Evolutionary conservation across 2,797 vertebrate genomes (phyloP), one percentile per base, ranked within the genome.

Genomic region (Argentina silus): DNA sequence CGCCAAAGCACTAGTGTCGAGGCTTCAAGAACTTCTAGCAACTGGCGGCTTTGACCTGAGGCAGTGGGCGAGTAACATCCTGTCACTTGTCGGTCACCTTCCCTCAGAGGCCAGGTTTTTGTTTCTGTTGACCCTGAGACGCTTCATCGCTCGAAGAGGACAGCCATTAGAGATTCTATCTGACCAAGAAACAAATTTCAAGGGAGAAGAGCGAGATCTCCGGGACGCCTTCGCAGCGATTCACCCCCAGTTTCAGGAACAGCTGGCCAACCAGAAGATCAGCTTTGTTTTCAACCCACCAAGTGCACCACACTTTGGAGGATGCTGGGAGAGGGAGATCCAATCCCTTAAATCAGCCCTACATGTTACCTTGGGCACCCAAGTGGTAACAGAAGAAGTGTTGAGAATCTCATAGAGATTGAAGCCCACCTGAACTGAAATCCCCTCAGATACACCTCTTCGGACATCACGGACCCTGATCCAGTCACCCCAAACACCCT

Each of bases 361-460:
- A n/a, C 23, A 47, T 2, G 14, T 21, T 2, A 64, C 36, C 12
- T 14, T 69, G 4, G 55, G 64, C 0, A 27, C 45, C 17, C 63
- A 64, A 14, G 21, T 23, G 0, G 59, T 73, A 0, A 56, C 59
- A 1, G 43, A 74, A 23, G 60, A 68, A 12, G 67, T 73, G 0
- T 55, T 73, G 11, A 43, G 11, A 7, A 78, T 71, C 48, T 72
- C 2, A 42, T 72, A 12, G 48, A 73, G 27, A 53, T 64, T 8
- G 68, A 76, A 14, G 69, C 21, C 14, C 53, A 71, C 14, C 63
- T 72, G 2, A 76, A 76, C 21, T 57, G 43, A 5, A 78, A 69
- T 12, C 76, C 66, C 1, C 50, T 73, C 6, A 71, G 76, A 0
- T 78, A 78, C 8, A 43, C 53, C 9, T 67, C 76, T 3, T 78